Conservation (phyloP, 2,113 vertebrate genomes). For the Cinclus cinclus region DNA sequence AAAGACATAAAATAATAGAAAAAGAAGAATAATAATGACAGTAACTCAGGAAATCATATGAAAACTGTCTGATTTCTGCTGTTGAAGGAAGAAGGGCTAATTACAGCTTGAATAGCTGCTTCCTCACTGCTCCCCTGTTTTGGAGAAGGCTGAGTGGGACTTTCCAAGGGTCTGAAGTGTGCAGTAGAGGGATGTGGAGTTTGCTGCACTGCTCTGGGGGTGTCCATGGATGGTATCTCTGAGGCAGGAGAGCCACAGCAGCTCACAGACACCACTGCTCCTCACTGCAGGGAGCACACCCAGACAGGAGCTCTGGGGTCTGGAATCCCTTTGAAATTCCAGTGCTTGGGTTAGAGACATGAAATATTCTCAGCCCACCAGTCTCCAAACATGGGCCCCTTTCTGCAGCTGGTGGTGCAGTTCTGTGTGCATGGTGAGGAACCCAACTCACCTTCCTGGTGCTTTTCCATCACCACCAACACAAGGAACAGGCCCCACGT, state of each 20-base stretch:
- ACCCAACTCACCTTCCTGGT: not conserved
- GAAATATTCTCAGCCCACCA: not conserved
- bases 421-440: not conserved
- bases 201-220: fast-evolving
- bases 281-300: not conserved
- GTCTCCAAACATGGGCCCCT: fast-evolving
- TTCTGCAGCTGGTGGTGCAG: not conserved
- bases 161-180: not conserved
- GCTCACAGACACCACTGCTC: not conserved
- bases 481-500: not conserved
- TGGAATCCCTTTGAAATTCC: not conserved
- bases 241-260: not conserved
- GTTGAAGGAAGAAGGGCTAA: not conserved
- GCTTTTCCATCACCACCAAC: not conserved
- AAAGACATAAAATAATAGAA: not conserved
- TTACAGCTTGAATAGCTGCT: not conserved
- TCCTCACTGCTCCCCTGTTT: not conserved
- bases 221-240: not conserved
- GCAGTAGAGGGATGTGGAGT: not conserved
- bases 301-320: fast-evolving
- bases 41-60: not conserved
- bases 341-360: not conserved
- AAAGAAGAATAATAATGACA: not conserved
- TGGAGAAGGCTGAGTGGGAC: not conserved
- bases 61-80: not conserved